Percentiles rank a stretch among this genome's conserved stretches.
Evolutionary conservation across 2,888 invertebrate genomes (phyloP).

Genomic region (Temnothorax rugatulus): DNA sequence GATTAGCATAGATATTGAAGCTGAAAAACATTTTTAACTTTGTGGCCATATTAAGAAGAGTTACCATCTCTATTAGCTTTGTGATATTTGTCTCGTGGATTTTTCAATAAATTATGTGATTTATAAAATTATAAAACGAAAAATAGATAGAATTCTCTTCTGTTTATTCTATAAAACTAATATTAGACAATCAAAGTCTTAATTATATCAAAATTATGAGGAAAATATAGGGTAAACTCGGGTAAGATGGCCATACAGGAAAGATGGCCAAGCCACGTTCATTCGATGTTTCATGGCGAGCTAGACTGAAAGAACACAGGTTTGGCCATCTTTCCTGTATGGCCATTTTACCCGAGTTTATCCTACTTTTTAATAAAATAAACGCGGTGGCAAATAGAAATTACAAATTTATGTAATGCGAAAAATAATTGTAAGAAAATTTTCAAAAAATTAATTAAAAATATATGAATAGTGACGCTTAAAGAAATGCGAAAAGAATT

Average conservation of each 20-base stretch:
- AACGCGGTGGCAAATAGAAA: background rate
- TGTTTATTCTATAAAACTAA: background rate
- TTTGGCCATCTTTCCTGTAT: too few relatives aligned
- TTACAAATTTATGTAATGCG: background rate
- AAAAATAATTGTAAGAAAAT: background rate
- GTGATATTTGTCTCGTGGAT: background rate
- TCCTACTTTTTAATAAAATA: background rate
- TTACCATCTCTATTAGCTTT: slow-evolving; percentile 17
- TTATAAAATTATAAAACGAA: background rate
- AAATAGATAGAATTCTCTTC: background rate
- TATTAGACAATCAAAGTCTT: background rate
- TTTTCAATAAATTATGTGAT: background rate
- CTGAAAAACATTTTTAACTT: slow-evolving; percentile 77
- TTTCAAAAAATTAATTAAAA: background rate
- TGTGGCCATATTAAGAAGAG: slow-evolving; percentile 55
- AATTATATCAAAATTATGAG: background rate
- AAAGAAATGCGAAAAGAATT: background rate
- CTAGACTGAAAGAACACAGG: too few relatives aligned
- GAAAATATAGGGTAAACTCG: background rate
- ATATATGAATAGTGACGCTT: background rate
- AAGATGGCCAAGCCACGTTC: too few relatives aligned
- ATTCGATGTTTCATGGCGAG: too few relatives aligned
- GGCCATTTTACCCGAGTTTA: too few relatives aligned
- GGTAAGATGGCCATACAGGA: too few relatives aligned
- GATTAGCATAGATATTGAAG: slow-evolving; percentile 81